These are phyloP conservation scores for Hybos culiciformis DNA, from an alignment of 2,888 invertebrate species.

Conservation along the genomic window DNA sequence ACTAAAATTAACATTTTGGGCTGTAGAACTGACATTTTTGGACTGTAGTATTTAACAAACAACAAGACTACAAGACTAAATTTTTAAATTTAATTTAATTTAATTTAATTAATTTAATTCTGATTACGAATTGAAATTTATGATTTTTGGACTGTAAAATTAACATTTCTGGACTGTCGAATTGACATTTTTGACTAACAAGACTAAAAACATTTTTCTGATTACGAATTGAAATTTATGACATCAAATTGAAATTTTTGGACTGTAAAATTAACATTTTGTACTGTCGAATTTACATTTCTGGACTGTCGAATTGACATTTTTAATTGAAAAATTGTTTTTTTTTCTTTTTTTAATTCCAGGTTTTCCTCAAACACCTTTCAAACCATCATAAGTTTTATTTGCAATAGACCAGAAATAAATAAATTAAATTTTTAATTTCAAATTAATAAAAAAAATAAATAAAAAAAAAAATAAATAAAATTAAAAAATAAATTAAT, in stretches of 20 bases:
- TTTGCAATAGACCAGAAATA: slow-evolving; percentile 14
- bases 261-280: not conserved
- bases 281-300: not conserved
- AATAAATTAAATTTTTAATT: not conserved
- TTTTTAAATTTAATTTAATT: too few species aligned
- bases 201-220: not conserved
- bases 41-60: too few species aligned
- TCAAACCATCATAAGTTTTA: slow-evolving; percentile 16
- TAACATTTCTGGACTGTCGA: too few species aligned
- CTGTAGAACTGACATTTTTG: too few species aligned
- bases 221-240: not conserved
- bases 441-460: not conserved
- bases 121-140: too few species aligned
- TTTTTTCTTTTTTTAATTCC: slow-evolving; percentile 2
- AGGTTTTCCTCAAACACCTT: slow-evolving; percentile 8
- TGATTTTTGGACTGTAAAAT: too few species aligned
- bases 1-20: too few species aligned
- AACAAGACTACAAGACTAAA: too few species aligned
- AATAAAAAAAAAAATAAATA: not conserved
- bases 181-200: not conserved
- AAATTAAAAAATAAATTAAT: not conserved
- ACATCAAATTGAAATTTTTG: not conserved
- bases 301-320: not conserved
- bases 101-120: too few species aligned
- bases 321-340: not conserved